Conservation (phyloP, 2,113 vertebrate genomes). For the Axis porcinus region DNA sequence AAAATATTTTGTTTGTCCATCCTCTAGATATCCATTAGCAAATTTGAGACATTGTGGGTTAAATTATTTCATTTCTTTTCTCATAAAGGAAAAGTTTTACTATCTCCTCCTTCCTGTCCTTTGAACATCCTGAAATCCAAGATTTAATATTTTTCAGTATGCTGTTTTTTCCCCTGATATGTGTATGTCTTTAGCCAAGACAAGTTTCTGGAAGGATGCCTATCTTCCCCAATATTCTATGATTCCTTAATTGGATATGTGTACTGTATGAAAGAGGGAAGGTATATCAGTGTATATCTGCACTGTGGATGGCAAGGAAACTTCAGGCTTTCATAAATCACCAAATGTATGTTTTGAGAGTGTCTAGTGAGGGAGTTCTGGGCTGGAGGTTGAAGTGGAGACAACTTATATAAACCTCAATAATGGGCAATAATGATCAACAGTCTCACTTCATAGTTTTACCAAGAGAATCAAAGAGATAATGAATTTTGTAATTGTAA, state of each 20-base stretch:
- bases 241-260: not conserved
- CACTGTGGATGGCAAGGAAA: not conserved
- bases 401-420: not conserved
- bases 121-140: constrained; percentile 6
- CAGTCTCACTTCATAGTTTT: not conserved
- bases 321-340: not conserved
- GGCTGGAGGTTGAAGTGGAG: not conserved
- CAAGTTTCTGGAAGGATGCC: not conserved
- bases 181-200: not conserved
- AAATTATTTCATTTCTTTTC: not conserved
- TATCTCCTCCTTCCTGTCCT: not conserved
- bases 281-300: not conserved
- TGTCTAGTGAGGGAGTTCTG: not conserved
- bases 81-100: not conserved
- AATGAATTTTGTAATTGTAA: not conserved
- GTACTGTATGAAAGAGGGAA: not conserved
- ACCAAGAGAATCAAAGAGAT: not conserved
- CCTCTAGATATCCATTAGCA: not conserved
- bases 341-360: not conserved
- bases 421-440: not conserved
- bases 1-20: not conserved
- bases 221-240: not conserved
- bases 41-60: not conserved
- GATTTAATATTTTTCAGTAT: constrained; percentile 34
- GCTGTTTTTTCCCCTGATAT: not conserved